Evolutionary conservation across 2,113 vertebrate species (phyloP).

Genomic region (Empidonax traillii): DNA sequence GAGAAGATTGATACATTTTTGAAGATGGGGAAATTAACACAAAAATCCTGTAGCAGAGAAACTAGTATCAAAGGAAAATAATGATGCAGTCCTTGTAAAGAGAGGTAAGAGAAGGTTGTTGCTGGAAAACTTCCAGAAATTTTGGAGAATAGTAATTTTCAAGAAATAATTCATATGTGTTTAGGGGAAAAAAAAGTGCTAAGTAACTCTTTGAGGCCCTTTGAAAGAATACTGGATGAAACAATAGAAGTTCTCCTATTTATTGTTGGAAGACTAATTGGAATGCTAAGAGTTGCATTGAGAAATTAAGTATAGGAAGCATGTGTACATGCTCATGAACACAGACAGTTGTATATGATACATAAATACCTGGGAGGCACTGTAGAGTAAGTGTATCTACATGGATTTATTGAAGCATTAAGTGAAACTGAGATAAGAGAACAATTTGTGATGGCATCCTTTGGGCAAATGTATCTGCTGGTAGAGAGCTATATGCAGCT

Average conservation of each 20-base stretch:
- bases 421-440: background rate
- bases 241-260: background rate
- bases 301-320: background rate
- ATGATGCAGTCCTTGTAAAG: background rate
- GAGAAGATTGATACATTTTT: background rate
- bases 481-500: background rate
- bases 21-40: background rate
- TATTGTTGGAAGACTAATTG: background rate
- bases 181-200: accelerated
- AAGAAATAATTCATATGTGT: background rate
- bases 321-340: background rate
- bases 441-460: background rate
- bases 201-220: background rate
- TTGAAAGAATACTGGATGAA: background rate
- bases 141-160: background rate
- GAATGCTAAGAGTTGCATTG: accelerated
- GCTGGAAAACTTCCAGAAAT: background rate
- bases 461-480: background rate
- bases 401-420: background rate
- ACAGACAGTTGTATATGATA: background rate
- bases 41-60: background rate
- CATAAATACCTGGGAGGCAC: background rate
- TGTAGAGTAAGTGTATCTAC: background rate
- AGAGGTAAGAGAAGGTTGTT: background rate
- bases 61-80: background rate